Conservation (phyloP, 2,113 vertebrate genomes). For the Illadopsis cleaveri region DNA sequence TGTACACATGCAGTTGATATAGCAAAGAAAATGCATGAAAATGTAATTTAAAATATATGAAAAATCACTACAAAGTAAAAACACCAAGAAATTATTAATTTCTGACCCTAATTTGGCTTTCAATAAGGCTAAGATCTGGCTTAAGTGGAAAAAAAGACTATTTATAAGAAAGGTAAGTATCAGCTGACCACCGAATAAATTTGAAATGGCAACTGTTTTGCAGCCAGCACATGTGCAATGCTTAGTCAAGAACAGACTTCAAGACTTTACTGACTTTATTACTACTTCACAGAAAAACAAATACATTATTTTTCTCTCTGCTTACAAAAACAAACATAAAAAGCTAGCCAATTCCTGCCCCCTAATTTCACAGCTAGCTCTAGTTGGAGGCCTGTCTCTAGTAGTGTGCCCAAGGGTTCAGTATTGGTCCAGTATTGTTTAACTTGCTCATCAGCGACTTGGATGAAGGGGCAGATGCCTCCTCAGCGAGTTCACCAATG, state of each 20-base stretch:
- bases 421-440: not conserved
- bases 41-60: accelerated
- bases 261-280: not conserved
- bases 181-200: not conserved
- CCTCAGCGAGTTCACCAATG: not conserved
- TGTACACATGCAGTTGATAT: not conserved
- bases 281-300: not conserved
- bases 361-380: not conserved
- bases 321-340: not conserved
- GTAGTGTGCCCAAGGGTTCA: not conserved
- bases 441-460: not conserved
- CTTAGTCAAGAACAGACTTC: not conserved
- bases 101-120: not conserved
- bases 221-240: not conserved
- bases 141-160: not conserved
- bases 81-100: not conserved
- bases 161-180: not conserved
- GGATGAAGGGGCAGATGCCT: not conserved
- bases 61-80: not conserved
- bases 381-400: not conserved
- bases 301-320: not conserved
- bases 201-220: not conserved
- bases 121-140: not conserved
- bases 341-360: not conserved
- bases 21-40: not conserved